phyloP scores from a whole-genome alignment of 2,113 vertebrate species.

The Sus scrofa region T2T-Sscrofa CM000820.6:9811001-9811500 shows the following conservation, averaged over 20 bases:
- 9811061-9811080: slow-evolving; percentile 11
- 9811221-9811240: background rate
- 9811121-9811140: slow-evolving; percentile 58
- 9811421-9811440: background rate
- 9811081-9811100: slow-evolving; percentile 56
- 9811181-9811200: background rate
- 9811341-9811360: background rate
- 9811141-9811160: background rate
- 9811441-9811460: background rate
- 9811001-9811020: slow-evolving; percentile 16
- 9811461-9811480: background rate
- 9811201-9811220: too few species aligned
- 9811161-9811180: background rate
- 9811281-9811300: background rate
- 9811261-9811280: background rate
- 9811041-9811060: background rate
- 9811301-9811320: background rate
- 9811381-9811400: background rate
- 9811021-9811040: background rate
- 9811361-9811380: background rate
- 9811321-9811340: background rate
- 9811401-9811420: background rate
- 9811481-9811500: background rate
- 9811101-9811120: background rate
- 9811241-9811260: background rate